Conservation (phyloP, 2,888 invertebrate species). For the Ctena decussata region DNA sequence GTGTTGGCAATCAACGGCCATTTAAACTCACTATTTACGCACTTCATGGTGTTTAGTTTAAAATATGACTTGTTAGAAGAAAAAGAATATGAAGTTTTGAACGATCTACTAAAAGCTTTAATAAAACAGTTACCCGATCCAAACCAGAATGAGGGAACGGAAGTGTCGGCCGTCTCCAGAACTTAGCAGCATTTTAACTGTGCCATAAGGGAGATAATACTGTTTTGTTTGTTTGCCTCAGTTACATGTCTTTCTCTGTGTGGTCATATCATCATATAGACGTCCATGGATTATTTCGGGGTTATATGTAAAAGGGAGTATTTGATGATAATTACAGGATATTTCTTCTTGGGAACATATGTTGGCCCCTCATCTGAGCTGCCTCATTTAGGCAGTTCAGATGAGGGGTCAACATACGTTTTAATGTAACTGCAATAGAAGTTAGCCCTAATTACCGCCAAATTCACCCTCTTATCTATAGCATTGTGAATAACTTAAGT, state of each 20-base stretch:
- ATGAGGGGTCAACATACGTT: too few species aligned
- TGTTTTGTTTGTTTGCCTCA: background rate
- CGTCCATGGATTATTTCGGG: too few species aligned
- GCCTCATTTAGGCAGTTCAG: too few species aligned
- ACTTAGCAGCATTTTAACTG: slow-evolving; percentile 52
- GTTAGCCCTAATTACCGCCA: too few species aligned
- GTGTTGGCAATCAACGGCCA: slow-evolving; percentile 97
- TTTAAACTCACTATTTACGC: slow-evolving; percentile 98
- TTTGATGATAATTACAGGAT: too few species aligned
- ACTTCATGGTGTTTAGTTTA: slow-evolving; percentile 94
- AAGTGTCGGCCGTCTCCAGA: slow-evolving; percentile 58
- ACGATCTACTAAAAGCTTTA: slow-evolving; percentile 90
- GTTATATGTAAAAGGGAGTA: too few species aligned
- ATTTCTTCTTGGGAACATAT: too few species aligned
- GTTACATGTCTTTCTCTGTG: background rate
- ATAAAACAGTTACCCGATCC: slow-evolving; percentile 80
- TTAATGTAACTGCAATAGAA: too few species aligned
- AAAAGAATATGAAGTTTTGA: slow-evolving; percentile 98
- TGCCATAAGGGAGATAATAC: slow-evolving; percentile 22
- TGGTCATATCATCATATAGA: background rate
- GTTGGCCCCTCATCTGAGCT: too few species aligned
- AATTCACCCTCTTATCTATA: too few species aligned
- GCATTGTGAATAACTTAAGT: too few species aligned
- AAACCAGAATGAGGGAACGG: slow-evolving; percentile 76
- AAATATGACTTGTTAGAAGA: slow-evolving; percentile 97